Evolutionary conservation across 2,888 invertebrate species (phyloP), one percentile per base, ranked within the genome.

Genomic region (Heliconius hortense): DNA sequence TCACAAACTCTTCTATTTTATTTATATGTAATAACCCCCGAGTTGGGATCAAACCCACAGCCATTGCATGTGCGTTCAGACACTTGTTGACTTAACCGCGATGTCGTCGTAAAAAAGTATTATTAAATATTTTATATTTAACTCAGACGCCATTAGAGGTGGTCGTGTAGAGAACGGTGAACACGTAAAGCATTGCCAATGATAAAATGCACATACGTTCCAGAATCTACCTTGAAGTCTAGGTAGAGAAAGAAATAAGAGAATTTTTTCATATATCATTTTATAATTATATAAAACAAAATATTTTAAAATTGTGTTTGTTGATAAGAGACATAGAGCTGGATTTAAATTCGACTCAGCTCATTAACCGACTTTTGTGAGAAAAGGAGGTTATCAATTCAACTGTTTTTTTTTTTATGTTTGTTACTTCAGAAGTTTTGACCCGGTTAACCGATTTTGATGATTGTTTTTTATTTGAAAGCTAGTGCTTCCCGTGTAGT

Each of bases 151-250:
- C 15, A 66, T 64, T 35, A 66, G 15, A 39, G n/a, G 0, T 39
- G n/a, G 35, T 64, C 64, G 7, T 64, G 64, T 64, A 24, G 26
- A 31, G 53, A 10, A 53, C n/a, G 35, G 31, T 56, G 21, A 31
- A 18, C 69, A 69, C 69, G 56, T 56, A 69, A 56, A n/a, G 56
- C 53, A 69, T 56, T 69, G 60, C 67, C 72, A 72, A 69, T 76
- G 73, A 76, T 56, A 56, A 69, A 69, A 69, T 69, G 69, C 69
- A n/a, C 28, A 56, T 15, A 56, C 69, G 69, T 56, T 56, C 15
- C 15, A 28, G 31, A 69, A 69, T 56, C 28, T 31, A 69, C 69
- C 53, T 56, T 56, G 7, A 69, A 0, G 13, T 69, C 48, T 48
- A 35, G 8, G 8, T 35, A 43, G n/a, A n/a, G n/a, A n/a, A n/a